Evolutionary conservation across 2,113 vertebrate genomes (phyloP), one percentile per base, ranked within the genome.

Genomic region (Cervus canadensis): DNA sequence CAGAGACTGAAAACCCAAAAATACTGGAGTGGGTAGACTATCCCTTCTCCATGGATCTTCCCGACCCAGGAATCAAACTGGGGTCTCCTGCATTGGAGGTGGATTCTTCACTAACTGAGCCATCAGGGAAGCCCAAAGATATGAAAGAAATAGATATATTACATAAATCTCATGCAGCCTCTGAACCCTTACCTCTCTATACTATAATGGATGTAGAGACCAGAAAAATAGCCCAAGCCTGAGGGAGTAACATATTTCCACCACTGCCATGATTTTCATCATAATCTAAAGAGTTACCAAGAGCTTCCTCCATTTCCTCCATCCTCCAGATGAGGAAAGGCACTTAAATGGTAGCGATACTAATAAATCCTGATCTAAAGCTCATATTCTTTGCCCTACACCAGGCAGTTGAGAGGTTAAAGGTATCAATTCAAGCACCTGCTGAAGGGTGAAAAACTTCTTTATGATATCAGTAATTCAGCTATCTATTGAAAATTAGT

Each of bases 381-480:
- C 2, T 78, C 56, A 40, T 56, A 36, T 23, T 67, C 13, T 87
- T 89, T 52, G 36, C 43, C 15, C 64, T 50, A 43, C 2, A 52
- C 25, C 30, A 81, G 64, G 33, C 3, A 88, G 33, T 45, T 71
- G 43, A 4, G 7, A 91, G 52, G 60, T 86, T 52, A 96, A 71
- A 62, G 15, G 33, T 94, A 85, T 56, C 16, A 28, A n/a, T 89
- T 56, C 25, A 71, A 95, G 95, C 45, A 95, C 45, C n/a, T 48
- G n/a, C 59, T 94, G 56, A 97, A 79, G 59, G 15, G 5, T 57
- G 96, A 89, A 25, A 3, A 78, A 74, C 1, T 36, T 96, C 48
- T 97, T 88, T 92, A 26, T 88, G 33, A 33, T 90, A 87, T 56
- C 64, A 92, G 67, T 19, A 89, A 93, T 91, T 90, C 45, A 64